A percentile compares a stretch with the other conserved stretches of the same genome.
phyloP scores from a whole-genome alignment of 1,140 invertebrate genomes.

The Sycophila sp. region DNA sequence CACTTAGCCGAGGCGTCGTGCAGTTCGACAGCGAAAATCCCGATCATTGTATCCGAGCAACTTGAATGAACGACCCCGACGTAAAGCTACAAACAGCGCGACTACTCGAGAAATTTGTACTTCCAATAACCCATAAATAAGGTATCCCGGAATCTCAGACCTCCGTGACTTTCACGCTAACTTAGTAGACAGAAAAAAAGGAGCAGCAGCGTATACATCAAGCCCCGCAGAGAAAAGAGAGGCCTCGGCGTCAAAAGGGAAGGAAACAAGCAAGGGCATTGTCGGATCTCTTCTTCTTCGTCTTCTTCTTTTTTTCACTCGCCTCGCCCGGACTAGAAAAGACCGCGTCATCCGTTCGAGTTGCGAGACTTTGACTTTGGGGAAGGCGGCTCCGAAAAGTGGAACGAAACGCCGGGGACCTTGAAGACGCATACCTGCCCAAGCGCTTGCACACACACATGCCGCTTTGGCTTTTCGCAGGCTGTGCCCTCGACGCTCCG shows the following conservation, averaged over 20 bases:
- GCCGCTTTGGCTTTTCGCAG: constrained; percentile 9
- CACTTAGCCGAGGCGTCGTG: too few relatives aligned
- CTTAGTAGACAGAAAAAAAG: too few relatives aligned
- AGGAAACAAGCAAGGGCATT: too few relatives aligned
- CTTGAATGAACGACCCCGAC: too few relatives aligned
- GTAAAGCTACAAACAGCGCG: too few relatives aligned
- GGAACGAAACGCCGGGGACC: not conserved
- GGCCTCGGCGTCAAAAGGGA: too few relatives aligned
- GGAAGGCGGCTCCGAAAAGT: not conserved
- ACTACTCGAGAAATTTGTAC: too few relatives aligned
- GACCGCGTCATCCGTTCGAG: constrained; percentile 3
- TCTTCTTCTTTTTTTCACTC: not conserved
- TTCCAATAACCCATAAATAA: constrained; percentile 18
- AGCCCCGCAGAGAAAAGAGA: too few relatives aligned
- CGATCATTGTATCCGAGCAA: too few relatives aligned
- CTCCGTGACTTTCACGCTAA: constrained; percentile 14
- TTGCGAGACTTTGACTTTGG: constrained; percentile 21
- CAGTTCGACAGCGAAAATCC: too few relatives aligned
- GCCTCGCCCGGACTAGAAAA: constrained; percentile 8
- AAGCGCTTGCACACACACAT: not conserved
- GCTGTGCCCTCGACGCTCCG: constrained; percentile 14
- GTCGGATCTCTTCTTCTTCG: too few relatives aligned
- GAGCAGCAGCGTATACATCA: too few relatives aligned
- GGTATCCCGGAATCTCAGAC: not conserved
- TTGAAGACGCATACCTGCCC: not conserved